Base-by-base conservation (phyloP, 2,113 vertebrate genomes). In the Pycnonotus jocosus region DNA sequence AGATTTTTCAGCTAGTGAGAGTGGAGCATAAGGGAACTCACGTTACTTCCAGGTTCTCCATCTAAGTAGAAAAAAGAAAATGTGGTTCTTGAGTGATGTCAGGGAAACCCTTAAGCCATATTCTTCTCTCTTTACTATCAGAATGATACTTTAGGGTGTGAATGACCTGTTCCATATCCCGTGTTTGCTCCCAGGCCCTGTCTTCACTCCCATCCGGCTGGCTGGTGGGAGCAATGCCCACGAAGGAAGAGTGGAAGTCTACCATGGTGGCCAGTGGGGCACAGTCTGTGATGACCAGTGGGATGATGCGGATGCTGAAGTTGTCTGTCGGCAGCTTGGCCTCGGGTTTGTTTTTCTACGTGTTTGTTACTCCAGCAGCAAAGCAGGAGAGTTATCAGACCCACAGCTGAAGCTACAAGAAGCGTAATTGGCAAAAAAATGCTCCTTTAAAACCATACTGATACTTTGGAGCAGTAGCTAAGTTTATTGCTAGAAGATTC, bases 261-360 rank as follows among this genome's bases (percentile, higher is more conserved):
- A 98, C 96, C 98, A 98, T 1, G 98, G 98, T 2, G 99, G 99
- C 31, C 98, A 99, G 92, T 99, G 99, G 99, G 99, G 99, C 7
- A 99, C 99, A 10, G 91, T 99, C 86, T 99, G 99, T 64, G 99
- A 99, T 6, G 99, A 99, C 95, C 99, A 99, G 71, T 99, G 99
- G 99, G 99, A 99, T 22, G 98, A 99, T n/a, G 98, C 98, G 1
- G 99, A 99, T 62, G 99, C 99, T 42, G 99, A 99, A 95, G 99
- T 99, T 71, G 97, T 99, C 95, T 99, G 99, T 97, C 98, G 99
- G 97, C 99, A 99, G 96, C 98, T 99, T 73, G 99, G 99, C 68
- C 97, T 99, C 79, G 99, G 99, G 99, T 99, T 93, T 96, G 98
- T 92, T 90, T 78, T 64, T 33, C 69, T 78, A 40, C 4, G 0